Base-by-base conservation (phyloP, 2,888 invertebrate species). In the Nomada ruficornis region DNA sequence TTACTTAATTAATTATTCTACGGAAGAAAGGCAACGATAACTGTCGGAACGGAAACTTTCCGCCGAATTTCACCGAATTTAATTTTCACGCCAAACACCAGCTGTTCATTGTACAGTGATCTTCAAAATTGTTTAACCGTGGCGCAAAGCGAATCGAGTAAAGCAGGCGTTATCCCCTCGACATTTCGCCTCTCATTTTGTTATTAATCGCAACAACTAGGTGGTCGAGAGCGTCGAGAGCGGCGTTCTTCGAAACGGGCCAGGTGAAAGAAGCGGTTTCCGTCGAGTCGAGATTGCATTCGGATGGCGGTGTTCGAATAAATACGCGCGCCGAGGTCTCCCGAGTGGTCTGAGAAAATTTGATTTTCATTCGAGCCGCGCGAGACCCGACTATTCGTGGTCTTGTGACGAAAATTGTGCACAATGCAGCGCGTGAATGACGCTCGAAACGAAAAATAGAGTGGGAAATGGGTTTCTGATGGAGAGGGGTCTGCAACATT, bases 261-360 rank as follows among this genome's bases (percentile, higher is more conserved):
- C 5, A 42, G 69, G 69, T 62, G 77, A 74, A 63, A 70, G 80
- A 75, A 71, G 67, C 65, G 77, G 15, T 73, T 77, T 75, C 26
- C 62, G 70, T 67, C 63, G 68, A 62, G 68, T 47, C 64, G 65
- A 68, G 78, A 81, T 77, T 75, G 64, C 59, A 73, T 77, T 77
- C 69, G 60, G 50, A 67, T 68, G 74, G 15, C 65, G 69, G 73
- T 59, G 20, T 73, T 78, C 80, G 59, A 69, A 82, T 76, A 80
- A 80, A 76, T 73, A 60, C 71, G 60, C 63, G 55, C 44, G 11
- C 47, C 42, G 47, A 47, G 67, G 62, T 72, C 52, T 62, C 71
- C 55, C 70, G 63, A 63, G 63, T 44, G 20, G 63, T 59, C 50
- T 47, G 54, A 26, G 68, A 44, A 73, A 72, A 80, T 77, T 77